A percentile compares a stretch with the other conserved stretches of the same genome.
Evolutionary conservation across 2,888 invertebrate genomes (phyloP).

Genomic region (Melipona bicolor): DNA sequence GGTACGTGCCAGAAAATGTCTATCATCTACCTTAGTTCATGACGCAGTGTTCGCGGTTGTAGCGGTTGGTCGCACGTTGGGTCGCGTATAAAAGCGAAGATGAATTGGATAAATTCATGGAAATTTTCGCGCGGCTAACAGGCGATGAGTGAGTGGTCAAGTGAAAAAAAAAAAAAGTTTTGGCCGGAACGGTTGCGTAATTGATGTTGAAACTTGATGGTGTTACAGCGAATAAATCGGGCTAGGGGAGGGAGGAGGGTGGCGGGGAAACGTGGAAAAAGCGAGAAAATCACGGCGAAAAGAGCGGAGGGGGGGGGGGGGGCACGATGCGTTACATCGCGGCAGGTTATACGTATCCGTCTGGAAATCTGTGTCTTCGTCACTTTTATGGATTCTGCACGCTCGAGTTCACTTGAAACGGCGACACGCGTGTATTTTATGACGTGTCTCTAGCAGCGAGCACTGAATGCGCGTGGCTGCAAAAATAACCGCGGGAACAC

Average conservation of each 20-base stretch:
- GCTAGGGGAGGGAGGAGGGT: not conserved
- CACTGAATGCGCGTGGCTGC: constrained; percentile 34
- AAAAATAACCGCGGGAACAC: constrained; percentile 55
- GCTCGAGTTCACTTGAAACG: constrained; percentile 56
- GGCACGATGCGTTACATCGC: constrained; percentile 30
- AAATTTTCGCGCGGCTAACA: constrained; percentile 33
- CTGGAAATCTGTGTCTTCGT: constrained; percentile 57
- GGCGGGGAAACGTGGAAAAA: not conserved
- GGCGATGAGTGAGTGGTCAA: constrained; percentile 17
- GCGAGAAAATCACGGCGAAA: constrained; percentile 24
- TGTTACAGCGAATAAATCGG: constrained; percentile 42
- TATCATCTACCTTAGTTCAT: not conserved
- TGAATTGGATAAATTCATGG: constrained; percentile 44
- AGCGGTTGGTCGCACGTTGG: not conserved
- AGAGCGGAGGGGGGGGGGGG: not conserved
- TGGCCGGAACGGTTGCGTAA: constrained; percentile 30
- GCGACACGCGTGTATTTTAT: constrained; percentile 59
- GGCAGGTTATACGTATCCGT: constrained; percentile 44
- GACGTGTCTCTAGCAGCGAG: constrained; percentile 56
- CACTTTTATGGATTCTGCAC: constrained; percentile 58
- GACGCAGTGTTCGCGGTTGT: not conserved
- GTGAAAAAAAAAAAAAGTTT: constrained; percentile 21
- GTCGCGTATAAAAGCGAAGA: constrained; percentile 6
- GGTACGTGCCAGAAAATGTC: not conserved
- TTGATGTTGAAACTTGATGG: constrained; percentile 43